Conservation (phyloP, 1,140 invertebrate species). For the Macrobrachium rosenbergii region DNA sequence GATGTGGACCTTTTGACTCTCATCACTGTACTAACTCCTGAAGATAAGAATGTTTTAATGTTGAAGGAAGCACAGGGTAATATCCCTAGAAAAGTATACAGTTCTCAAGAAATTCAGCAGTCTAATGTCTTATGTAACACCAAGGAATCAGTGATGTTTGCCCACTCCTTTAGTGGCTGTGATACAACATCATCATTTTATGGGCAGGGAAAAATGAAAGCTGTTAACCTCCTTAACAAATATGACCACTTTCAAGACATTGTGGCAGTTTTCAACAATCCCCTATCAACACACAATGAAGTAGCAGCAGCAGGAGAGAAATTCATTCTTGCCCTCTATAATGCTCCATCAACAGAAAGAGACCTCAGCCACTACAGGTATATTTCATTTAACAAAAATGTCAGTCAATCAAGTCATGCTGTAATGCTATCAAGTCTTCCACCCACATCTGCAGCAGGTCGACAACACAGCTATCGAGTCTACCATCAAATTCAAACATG, state of each 20-base stretch:
- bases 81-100: slow-evolving; percentile 25
- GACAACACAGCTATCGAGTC: slow-evolving; percentile 25
- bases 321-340: too few species aligned
- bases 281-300: too few species aligned
- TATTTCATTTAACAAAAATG: background rate
- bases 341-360: slow-evolving; percentile 8
- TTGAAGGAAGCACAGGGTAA: slow-evolving; percentile 36
- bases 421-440: slow-evolving; percentile 6
- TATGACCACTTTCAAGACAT: too few species aligned
- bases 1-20: slow-evolving; percentile 29
- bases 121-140: background rate
- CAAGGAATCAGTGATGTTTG: slow-evolving; percentile 6
- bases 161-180: slow-evolving; percentile 10
- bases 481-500: slow-evolving; percentile 32
- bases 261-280: too few species aligned
- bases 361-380: background rate
- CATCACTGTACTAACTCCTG: slow-evolving; percentile 25
- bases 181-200: slow-evolving; percentile 17
- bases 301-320: too few species aligned
- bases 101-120: slow-evolving; percentile 23
- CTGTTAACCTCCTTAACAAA: too few species aligned
- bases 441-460: slow-evolving; percentile 15
- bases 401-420: background rate
- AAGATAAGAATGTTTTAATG: slow-evolving; percentile 25
- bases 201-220: too few species aligned